These are phyloP conservation scores for Coregonus ussuriensis DNA, from an alignment of 2,797 vertebrate genomes.

Conservation along the genomic window DNA sequence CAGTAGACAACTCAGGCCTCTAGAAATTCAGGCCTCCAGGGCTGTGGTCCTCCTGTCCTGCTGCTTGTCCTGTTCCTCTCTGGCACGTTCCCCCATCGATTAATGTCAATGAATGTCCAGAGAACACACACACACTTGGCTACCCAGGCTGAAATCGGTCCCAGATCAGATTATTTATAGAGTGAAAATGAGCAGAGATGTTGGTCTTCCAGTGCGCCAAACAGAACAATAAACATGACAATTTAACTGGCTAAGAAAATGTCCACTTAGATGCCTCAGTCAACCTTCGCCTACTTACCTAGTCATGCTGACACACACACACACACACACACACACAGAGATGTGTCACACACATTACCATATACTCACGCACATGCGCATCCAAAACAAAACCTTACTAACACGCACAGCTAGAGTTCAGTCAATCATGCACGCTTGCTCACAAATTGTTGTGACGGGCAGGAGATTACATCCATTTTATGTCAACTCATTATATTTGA, in stretches of 20 bases:
- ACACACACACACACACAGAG: constrained; percentile 19
- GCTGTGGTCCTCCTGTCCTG: neutral
- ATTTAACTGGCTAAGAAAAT: neutral
- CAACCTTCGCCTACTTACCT: neutral
- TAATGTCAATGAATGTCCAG: neutral
- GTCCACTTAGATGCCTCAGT: neutral
- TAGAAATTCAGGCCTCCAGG: neutral
- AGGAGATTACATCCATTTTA: constrained; percentile 7
- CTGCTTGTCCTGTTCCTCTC: neutral
- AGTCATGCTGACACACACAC: constrained; percentile 4
- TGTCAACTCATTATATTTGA: constrained; percentile 5
- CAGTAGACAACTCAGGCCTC: neutral
- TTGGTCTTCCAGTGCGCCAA: neutral
- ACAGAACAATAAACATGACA: neutral
- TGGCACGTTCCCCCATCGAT: neutral
- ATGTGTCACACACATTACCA: constrained; percentile 8
- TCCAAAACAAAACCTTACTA: neutral
- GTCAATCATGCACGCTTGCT: neutral
- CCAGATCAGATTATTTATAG: neutral
- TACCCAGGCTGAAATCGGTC: neutral
- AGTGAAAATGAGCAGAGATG: neutral
- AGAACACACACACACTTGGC: neutral
- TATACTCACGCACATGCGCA: neutral
- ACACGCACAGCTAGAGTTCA: neutral
- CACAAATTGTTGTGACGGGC: neutral